A percentile compares a stretch with the other conserved stretches of the same genome.
phyloP scores from a whole-genome alignment of 2,888 invertebrate genomes.

The Aleiodes testaceus region DNA sequence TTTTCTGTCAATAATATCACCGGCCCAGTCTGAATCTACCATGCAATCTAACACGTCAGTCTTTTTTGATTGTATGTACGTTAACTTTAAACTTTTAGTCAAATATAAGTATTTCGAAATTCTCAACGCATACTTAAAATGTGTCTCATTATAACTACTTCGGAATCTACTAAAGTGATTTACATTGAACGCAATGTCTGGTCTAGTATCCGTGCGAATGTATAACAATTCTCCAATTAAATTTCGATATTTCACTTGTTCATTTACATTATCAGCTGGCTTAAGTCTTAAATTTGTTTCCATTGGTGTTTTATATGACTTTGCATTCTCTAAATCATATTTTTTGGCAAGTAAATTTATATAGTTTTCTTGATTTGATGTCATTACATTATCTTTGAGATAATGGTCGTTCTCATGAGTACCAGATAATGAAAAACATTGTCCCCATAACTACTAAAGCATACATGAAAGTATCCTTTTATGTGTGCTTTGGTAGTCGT shows the following conservation, averaged over 20 bases:
- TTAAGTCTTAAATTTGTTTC: constrained; percentile 14
- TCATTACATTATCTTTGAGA: background rate
- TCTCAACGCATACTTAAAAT: background rate
- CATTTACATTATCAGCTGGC: background rate
- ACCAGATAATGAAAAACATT: no score
- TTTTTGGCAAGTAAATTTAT: background rate
- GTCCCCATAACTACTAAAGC: no score
- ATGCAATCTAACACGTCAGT: background rate
- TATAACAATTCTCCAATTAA: constrained; percentile 26
- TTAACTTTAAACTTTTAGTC: background rate
- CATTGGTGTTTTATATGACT: constrained; percentile 11
- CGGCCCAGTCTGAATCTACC: constrained; percentile 6
- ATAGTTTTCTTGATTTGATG: background rate
- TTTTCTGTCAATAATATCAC: background rate
- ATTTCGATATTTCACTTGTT: constrained; percentile 3
- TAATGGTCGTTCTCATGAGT: no score
- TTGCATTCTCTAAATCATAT: background rate
- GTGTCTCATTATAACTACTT: constrained; percentile 4
- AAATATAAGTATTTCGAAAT: constrained; percentile 5
- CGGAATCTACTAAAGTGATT: constrained; percentile 15
- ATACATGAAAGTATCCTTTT: no score
- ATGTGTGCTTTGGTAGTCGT: no score
- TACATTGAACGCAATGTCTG: constrained; percentile 8
- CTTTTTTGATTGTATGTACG: background rate
- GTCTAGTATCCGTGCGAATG: constrained; percentile 13